phyloP scores from a whole-genome alignment of 2,113 vertebrate genomes.

The Percina caprodes region DNA sequence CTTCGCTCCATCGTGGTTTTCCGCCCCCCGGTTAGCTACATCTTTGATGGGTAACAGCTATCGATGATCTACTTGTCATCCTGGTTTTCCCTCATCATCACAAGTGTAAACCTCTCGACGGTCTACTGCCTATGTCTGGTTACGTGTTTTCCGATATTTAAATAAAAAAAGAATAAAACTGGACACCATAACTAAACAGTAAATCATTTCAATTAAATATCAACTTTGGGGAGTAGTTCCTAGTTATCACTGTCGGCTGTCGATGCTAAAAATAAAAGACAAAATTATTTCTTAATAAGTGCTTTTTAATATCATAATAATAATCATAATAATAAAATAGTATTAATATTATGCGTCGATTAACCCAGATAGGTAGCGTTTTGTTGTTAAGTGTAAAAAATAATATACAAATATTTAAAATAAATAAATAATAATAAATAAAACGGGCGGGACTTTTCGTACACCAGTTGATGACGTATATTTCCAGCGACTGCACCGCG shows the following conservation, averaged over 20 bases:
- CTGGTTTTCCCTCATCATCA: not conserved
- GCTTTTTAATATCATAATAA: too few species aligned
- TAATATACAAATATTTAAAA: too few species aligned
- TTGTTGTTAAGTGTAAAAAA: too few species aligned
- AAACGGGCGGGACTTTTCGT: not conserved
- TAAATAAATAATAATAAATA: too few species aligned
- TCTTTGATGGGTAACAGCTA: not conserved
- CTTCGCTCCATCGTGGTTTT: constrained; percentile 44
- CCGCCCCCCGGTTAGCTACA: not conserved
- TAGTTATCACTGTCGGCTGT: not conserved
- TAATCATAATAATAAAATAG: too few species aligned
- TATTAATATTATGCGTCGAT: too few species aligned
- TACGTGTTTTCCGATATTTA: not conserved
- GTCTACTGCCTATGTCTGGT: not conserved
- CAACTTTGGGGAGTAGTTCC: not conserved
- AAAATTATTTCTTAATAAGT: too few species aligned
- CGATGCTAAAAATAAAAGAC: not conserved
- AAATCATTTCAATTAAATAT: not conserved
- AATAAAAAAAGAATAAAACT: not conserved
- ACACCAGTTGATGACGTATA: constrained; percentile 58
- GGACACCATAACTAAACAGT: not conserved
- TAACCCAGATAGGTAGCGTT: too few species aligned
- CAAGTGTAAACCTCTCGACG: not conserved
- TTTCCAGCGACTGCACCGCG: constrained; percentile 66
- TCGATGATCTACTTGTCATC: constrained; percentile 32